Base-by-base conservation (phyloP, 1,140 invertebrate genomes). In the Aphelinus atriplicis region DNA sequence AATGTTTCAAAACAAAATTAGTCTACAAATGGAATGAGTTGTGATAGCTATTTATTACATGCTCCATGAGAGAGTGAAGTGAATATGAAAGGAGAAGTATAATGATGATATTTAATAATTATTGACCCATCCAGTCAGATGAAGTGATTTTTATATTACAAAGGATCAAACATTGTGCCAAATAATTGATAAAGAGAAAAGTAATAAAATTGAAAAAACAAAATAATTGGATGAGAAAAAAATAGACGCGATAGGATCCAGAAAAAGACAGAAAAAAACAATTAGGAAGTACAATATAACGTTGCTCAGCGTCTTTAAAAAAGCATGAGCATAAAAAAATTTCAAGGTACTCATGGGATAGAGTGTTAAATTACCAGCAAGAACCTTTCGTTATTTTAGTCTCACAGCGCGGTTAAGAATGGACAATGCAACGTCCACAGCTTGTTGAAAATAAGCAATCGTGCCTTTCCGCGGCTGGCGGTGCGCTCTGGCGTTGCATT, bases 281-380 rank as follows among this genome's bases (percentile, higher is more conserved):
- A 68, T 68, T 26, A 26, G 26, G 26, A 26, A 26, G 26, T 26
- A 26, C 0, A 26, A 26, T 26, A 26, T 68, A 69, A 51, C 63
- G 3, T 67, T 73, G 43, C 64, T 68, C 58, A 62, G 60, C 48
- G 55, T 43, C n/a, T 47, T 7, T 68, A 63, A 63, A 43, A 73
- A 48, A 55, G 47, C n/a, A 63, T 56, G 51, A 74, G 48, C 55
- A 58, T 64, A 7, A 58, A 64, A 69, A 58, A 50, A 3, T 75
- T 55, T 64, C 7, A 26, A 63, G 50, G 48, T 64, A 56, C 57
- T 67, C 7, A 43, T 68, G 48, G 71, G 48, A 73, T 66, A 74
- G 4, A 50, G 58, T 74, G 58, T 74, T 74, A 74, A 58, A 75
- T 74, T 70, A 70, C 67, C 68, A 75, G 26, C 50, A 74, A 69